Conservation (phyloP, 2,113 vertebrate species). For the Microcebus ravelobensis region DNA sequence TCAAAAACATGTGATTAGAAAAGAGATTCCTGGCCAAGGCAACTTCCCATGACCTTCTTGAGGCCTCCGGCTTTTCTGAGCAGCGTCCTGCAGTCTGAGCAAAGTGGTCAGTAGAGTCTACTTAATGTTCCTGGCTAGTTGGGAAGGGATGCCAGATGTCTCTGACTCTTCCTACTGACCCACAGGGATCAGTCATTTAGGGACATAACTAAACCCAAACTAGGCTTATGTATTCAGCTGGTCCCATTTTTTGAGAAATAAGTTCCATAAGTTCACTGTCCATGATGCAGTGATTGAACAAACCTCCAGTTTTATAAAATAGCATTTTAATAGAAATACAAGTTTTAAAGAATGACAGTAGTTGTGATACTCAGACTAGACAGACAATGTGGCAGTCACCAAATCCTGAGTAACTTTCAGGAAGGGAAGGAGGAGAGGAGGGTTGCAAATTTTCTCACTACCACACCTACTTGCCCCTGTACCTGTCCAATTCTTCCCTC, state of each 20-base stretch:
- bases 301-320: neutral
- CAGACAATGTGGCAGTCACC: neutral
- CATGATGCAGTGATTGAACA: neutral
- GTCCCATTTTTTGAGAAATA: neutral
- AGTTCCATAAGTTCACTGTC: neutral
- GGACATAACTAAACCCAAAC: neutral
- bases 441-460: neutral
- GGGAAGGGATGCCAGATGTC: neutral
- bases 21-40: neutral
- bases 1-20: conserved; percentile 42
- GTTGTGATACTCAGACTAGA: neutral
- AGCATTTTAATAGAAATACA: conserved; percentile 8
- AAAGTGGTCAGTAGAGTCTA: neutral
- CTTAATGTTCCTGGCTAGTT: neutral
- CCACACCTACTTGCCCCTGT: neutral
- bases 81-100: neutral
- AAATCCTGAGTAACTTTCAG: neutral
- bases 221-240: conserved; percentile 11
- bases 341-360: neutral
- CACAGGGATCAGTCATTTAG: neutral
- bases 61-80: neutral
- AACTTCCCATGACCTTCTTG: neutral
- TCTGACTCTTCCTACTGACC: neutral
- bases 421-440: neutral
- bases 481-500: neutral